phyloP scores from a whole-genome alignment of 2,888 invertebrate species.

The Coecobrya sp. region DNA sequence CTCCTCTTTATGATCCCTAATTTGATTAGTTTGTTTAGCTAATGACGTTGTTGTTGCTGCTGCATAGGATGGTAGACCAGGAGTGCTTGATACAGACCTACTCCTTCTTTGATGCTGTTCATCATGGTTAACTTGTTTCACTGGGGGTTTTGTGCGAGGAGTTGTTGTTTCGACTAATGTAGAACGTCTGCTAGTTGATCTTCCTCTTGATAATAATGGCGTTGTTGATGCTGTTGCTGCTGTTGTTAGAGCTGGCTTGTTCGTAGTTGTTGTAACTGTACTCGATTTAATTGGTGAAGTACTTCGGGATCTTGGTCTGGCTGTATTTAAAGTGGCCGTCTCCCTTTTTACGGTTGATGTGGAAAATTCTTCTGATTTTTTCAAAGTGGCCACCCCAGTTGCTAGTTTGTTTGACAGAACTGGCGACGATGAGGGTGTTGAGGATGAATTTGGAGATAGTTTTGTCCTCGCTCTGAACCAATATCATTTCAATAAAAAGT shows the following conservation, averaged over 20 bases:
- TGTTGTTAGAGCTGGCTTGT: not conserved
- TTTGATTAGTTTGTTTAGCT: conserved; percentile 78
- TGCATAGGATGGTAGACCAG: conserved; percentile 53
- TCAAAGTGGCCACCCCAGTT: conserved; percentile 15
- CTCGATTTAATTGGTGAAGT: conserved; percentile 40
- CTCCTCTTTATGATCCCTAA: conserved; percentile 67
- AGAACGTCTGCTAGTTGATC: conserved; percentile 47
- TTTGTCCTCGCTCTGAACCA: conserved; percentile 43
- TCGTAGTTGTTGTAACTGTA: not conserved
- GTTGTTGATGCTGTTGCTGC: conserved; percentile 21
- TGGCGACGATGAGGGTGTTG: not conserved
- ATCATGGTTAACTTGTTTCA: conserved; percentile 20
- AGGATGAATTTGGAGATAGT: not conserved
- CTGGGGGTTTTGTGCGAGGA: not conserved
- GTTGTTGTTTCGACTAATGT: conserved; percentile 41
- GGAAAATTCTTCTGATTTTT: conserved; percentile 29
- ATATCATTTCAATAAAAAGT: conserved; percentile 37
- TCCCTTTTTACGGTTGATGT: conserved; percentile 27
- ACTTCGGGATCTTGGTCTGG: conserved; percentile 42
- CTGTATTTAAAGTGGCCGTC: not conserved
- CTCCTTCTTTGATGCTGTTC: conserved; percentile 32
- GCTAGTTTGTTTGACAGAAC: not conserved
- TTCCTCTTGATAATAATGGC: conserved; percentile 43
- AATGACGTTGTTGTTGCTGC: conserved; percentile 66
- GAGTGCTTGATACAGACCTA: conserved; percentile 59